A percentile compares a stretch with the other conserved stretches of the same genome.
Conservation (phyloP, 2,888 invertebrate species). For the Aspidapion aeneum region DNA sequence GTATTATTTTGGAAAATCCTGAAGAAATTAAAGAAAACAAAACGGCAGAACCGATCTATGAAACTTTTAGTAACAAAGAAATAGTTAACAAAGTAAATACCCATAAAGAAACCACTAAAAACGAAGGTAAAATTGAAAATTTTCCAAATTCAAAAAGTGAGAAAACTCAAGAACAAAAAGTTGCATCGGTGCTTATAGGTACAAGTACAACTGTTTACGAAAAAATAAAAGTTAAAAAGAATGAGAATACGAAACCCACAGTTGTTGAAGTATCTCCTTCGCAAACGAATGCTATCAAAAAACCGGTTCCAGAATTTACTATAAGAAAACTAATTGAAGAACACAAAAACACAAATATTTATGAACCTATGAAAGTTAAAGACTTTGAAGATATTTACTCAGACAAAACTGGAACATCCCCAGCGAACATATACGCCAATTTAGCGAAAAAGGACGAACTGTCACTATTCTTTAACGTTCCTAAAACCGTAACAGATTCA, state of each 20-base stretch:
- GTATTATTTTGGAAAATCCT: constrained; percentile 42
- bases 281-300: constrained; percentile 55
- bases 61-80: constrained; percentile 20
- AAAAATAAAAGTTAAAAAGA: constrained; percentile 47
- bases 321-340: constrained; percentile 28
- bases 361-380: constrained; percentile 53
- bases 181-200: constrained; percentile 44
- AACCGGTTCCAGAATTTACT: constrained; percentile 34
- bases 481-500: constrained; percentile 39
- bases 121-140: constrained; percentile 17
- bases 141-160: constrained; percentile 16
- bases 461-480: constrained; percentile 45
- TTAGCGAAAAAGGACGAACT: constrained; percentile 43
- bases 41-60: constrained; percentile 10
- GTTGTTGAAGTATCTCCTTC: constrained; percentile 58
- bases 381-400: constrained; percentile 55
- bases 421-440: constrained; percentile 50
- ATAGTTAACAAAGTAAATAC: constrained; percentile 14
- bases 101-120: constrained; percentile 17
- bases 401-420: constrained; percentile 39
- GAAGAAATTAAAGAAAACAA: constrained; percentile 32
- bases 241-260: constrained; percentile 41
- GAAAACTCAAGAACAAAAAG: constrained; percentile 37
- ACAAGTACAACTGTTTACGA: constrained; percentile 47
- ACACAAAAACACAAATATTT: constrained; percentile 35